Percentiles rank a stretch among this genome's conserved stretches.
Conservation (phyloP, 2,797 vertebrate genomes). For the Trematomus bernacchii region DNA sequence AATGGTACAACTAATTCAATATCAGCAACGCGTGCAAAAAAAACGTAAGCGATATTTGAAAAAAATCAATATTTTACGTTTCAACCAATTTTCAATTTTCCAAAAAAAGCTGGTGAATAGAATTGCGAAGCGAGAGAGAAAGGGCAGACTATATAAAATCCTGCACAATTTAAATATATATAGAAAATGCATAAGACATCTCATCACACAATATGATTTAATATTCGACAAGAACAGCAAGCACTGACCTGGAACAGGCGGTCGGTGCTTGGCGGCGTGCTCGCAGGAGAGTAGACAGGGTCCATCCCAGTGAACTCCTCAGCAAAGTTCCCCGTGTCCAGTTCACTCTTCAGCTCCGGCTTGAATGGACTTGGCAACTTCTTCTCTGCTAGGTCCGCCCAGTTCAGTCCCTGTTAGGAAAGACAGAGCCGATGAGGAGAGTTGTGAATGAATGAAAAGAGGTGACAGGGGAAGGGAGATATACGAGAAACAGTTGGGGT, state of each 20-base stretch:
- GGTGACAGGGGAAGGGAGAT: background rate
- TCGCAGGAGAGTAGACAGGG: constrained; percentile 93
- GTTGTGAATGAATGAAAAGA: constrained; percentile 4
- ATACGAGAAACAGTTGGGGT: background rate
- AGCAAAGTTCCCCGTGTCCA: constrained; percentile 93
- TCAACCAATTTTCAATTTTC: no score
- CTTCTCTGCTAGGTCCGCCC: constrained; percentile 89
- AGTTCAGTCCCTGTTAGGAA: constrained; percentile 86
- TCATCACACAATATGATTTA: background rate
- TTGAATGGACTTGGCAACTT: constrained; percentile 90
- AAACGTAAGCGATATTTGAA: no score
- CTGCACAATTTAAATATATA: background rate
- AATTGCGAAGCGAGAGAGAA: background rate
- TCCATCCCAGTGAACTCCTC: constrained; percentile 96
- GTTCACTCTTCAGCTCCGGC: constrained; percentile 91
- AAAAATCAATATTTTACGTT: no score
- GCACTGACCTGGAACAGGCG: constrained; percentile 89
- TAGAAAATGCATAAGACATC: background rate
- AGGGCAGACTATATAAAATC: background rate
- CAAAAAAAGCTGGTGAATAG: no score
- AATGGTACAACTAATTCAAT: no score
- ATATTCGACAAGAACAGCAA: background rate
- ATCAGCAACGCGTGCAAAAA: no score
- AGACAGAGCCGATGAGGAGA: constrained; percentile 6
- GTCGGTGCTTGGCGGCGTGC: constrained; percentile 91